Evolutionary conservation across 2,888 invertebrate species (phyloP), one percentile per base, ranked within the genome.

Genomic region (Chydorus sphaericus): DNA sequence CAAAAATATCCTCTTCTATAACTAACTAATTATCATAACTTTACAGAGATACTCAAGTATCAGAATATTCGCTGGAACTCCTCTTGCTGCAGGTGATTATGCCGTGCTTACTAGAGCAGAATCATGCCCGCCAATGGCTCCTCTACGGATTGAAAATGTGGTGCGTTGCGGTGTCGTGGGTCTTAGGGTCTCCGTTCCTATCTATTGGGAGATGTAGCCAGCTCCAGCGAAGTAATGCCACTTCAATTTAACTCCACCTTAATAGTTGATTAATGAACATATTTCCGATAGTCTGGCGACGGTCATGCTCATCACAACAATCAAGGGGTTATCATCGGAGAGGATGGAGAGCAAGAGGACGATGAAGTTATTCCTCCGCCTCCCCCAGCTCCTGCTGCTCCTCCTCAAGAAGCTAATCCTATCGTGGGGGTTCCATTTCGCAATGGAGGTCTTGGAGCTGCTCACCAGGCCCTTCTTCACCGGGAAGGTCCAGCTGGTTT

Each of bases 61-160:
- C 90, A 70, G 97, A 97, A 70, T 73, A 97, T 8, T 94, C 94
- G 18, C 72, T 98, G 66, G 97, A 98, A 68, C 71, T 98, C 55
- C 73, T 97, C 36, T 71, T 94, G 16, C 73, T 94, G 48, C 94
- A 94, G 77, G 89, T 97, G 33, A 90, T 98, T 53, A 76, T 98
- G 55, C 98, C 97, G 0, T 94, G 96, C 0, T 74, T 98, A 38
- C 74, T 98, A 58, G 97, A 98, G 67, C 96, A 98, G 71, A 89
- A 91, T 0, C 94, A 97, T 69, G 94, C 94, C 0, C 78, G 94
- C 7, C 84, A 85, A 8, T 94, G 96, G 91, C 72, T 97, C 60
- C 94, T 96, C 69, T 81, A 82, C n/a, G 73, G 88, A 10, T 81
- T 97, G 1, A 78, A 86, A 8, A 77, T 81, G 56, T 93, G 93